These are phyloP conservation scores for Schizotus pectinicornis DNA, from an alignment of 2,888 invertebrate genomes.

Conservation along the genomic window DNA sequence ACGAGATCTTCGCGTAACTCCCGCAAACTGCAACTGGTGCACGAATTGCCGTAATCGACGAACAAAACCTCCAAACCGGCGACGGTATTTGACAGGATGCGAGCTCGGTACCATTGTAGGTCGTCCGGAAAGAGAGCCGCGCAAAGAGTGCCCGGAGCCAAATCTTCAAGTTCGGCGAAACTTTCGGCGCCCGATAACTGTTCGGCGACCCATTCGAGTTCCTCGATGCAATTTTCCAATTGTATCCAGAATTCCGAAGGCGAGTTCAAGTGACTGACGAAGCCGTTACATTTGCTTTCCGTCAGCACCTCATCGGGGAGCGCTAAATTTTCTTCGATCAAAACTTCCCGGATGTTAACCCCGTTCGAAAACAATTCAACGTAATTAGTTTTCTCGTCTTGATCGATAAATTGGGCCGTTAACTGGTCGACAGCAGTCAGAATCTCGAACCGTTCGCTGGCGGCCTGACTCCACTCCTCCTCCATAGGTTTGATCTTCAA, in stretches of 20 bases:
- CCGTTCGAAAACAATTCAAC: constrained; percentile 70
- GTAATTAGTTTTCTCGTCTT: constrained; percentile 68
- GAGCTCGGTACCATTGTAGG: constrained; percentile 71
- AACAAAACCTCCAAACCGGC: constrained; percentile 67
- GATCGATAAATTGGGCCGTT: constrained; percentile 52
- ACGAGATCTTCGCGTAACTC: constrained; percentile 67
- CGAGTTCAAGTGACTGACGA: constrained; percentile 71
- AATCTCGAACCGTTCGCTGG: constrained; percentile 63
- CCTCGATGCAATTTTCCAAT: constrained; percentile 66
- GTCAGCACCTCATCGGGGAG: constrained; percentile 35
- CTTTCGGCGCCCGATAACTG: constrained; percentile 61
- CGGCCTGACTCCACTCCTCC: constrained; percentile 68
- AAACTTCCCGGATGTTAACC: constrained; percentile 66
- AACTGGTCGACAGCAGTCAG: constrained; percentile 40
- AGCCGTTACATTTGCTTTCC: constrained; percentile 58
- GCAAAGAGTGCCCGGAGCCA: constrained; percentile 67
- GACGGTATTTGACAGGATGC: constrained; percentile 64
- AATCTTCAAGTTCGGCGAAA: constrained; percentile 61
- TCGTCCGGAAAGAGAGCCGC: constrained; percentile 72
- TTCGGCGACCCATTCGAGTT: constrained; percentile 68
- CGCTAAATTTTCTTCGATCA: constrained; percentile 67
- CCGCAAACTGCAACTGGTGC: constrained; percentile 65
- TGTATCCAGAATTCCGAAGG: constrained; percentile 79
- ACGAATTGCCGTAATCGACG: constrained; percentile 74
- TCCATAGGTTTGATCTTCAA: constrained; percentile 71